phyloP scores from a whole-genome alignment of 2,888 invertebrate genomes.

The Dasysyrphus albostriatus region DNA sequence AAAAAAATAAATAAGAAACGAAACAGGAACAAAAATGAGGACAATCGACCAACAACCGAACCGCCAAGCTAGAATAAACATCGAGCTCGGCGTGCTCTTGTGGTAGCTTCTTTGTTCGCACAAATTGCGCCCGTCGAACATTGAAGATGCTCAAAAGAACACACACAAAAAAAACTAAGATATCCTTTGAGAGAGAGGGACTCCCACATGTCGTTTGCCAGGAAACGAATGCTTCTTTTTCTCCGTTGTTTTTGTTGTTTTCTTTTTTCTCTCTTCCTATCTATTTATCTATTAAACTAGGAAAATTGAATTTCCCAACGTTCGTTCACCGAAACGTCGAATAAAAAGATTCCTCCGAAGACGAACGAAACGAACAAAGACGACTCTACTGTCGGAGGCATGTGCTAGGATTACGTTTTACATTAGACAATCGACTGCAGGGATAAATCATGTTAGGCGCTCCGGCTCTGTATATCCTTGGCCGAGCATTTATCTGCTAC shows the following conservation, averaged over 20 bases:
- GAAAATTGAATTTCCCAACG: conserved; percentile 71
- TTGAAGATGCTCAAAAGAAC: conserved; percentile 28
- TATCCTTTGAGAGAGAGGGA: conserved; percentile 48
- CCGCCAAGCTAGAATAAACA: conserved; percentile 3
- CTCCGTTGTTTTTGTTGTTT: conserved; percentile 14
- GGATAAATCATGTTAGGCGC: conserved; percentile 69
- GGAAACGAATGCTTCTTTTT: conserved; percentile 20
- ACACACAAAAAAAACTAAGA: conserved; percentile 21
- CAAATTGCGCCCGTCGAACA: conserved; percentile 63
- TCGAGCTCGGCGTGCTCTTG: conserved; percentile 18
- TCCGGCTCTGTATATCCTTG: conserved; percentile 39
- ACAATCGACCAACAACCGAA: conserved; percentile 49
- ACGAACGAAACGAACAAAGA: conserved; percentile 43
- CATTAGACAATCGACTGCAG: conserved; percentile 66
- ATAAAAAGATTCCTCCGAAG: conserved; percentile 1
- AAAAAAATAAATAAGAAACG: background rate
- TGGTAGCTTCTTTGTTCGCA: conserved; percentile 69
- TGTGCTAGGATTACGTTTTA: conserved; percentile 70
- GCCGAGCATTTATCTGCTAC: conserved; percentile 20
- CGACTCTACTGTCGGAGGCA: conserved; percentile 66
- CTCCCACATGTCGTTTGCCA: conserved; percentile 68
- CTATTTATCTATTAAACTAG: conserved; percentile 67
- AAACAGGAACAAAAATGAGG: conserved; percentile 41
- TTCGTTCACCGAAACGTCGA: conserved; percentile 28
- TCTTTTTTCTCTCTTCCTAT: background rate